Conservation (phyloP, 2,888 invertebrate genomes). For the Rhorus exstirpatorius region DNA sequence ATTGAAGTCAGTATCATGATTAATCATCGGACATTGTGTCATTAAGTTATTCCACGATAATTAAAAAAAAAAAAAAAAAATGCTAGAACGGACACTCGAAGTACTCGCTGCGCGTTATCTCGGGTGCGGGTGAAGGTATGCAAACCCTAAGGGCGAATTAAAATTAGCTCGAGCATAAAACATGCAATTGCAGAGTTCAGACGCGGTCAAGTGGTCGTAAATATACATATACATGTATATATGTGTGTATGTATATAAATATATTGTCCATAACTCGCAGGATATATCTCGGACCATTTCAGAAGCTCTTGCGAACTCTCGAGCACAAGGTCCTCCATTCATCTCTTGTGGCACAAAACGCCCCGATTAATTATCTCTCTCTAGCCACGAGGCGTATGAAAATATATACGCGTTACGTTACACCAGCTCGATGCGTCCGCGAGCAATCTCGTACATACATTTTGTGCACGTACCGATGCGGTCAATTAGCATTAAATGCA, state of each 20-base stretch:
- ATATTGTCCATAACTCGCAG: conserved; percentile 10
- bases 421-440: conserved; percentile 32
- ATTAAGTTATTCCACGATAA: conserved; percentile 10
- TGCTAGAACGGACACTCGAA: conserved; percentile 6
- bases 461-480: conserved; percentile 58
- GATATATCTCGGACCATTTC: conserved; percentile 55
- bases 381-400: conserved; percentile 30
- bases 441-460: conserved; percentile 23
- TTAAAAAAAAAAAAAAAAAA: conserved; percentile 5
- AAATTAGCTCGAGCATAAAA: conserved; percentile 58
- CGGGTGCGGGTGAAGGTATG: conserved; percentile 52
- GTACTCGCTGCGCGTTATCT: conserved; percentile 31
- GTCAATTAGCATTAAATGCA: conserved; percentile 43
- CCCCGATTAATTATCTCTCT: conserved; percentile 67
- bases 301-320: conserved; percentile 50
- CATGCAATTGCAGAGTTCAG: conserved; percentile 68
- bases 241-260: neutral
- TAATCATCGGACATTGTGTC: conserved; percentile 23
- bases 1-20: conserved; percentile 36
- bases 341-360: conserved; percentile 58
- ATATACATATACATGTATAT: neutral
- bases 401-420: conserved; percentile 24
- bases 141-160: conserved; percentile 50
- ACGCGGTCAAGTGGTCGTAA: conserved; percentile 69
- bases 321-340: conserved; percentile 65